These are phyloP conservation scores for Corbicula japonica DNA, from an alignment of 2,888 invertebrate species.

Conservation along the genomic window DNA sequence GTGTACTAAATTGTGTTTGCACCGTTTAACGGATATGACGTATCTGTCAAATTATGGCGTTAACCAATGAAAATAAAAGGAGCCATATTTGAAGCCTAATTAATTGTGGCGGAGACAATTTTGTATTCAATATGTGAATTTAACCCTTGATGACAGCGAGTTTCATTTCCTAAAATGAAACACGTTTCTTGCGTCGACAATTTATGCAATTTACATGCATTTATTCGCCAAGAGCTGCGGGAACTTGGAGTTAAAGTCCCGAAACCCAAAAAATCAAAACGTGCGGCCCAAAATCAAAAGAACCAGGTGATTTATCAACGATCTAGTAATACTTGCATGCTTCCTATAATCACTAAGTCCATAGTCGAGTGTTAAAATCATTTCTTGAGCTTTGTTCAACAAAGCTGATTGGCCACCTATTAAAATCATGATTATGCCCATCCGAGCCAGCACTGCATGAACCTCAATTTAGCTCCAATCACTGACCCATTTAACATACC, in stretches of 20 bases:
- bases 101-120: slow-evolving; percentile 44
- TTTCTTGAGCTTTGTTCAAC: too few species aligned
- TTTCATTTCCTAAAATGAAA: slow-evolving; percentile 67
- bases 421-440: too few species aligned
- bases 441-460: too few species aligned
- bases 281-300: slow-evolving; percentile 38
- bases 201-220: slow-evolving; percentile 74
- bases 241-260: slow-evolving; percentile 83
- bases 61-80: slow-evolving; percentile 75
- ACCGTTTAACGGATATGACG: slow-evolving; percentile 43
- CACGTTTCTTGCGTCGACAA: slow-evolving; percentile 80
- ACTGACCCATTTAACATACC: too few species aligned
- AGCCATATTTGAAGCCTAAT: slow-evolving; percentile 73
- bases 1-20: not conserved
- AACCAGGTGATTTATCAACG: slow-evolving; percentile 41
- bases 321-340: too few species aligned
- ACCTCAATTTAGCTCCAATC: too few species aligned
- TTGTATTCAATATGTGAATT: slow-evolving; percentile 13
- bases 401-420: too few species aligned
- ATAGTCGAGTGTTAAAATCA: too few species aligned
- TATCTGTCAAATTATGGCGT: slow-evolving; percentile 26
- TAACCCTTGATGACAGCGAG: not conserved
- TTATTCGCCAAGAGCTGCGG: slow-evolving; percentile 81
- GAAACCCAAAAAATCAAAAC: slow-evolving; percentile 81
- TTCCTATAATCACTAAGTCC: too few species aligned